phyloP scores from a whole-genome alignment of 2,797 vertebrate genomes.

The Heliangelus exortis region DNA sequence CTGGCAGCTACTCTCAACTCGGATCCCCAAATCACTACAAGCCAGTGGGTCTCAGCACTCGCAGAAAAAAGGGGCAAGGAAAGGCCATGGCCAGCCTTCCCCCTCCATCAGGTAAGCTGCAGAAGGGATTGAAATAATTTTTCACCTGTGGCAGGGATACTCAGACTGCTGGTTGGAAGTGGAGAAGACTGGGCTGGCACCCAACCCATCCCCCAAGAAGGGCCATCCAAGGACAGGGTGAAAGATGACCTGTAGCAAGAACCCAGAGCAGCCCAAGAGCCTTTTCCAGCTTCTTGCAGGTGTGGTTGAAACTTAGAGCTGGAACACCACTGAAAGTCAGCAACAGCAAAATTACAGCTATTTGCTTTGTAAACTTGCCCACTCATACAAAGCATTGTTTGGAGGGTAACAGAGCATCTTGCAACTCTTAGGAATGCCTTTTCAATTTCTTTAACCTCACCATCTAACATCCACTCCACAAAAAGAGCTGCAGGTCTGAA shows the following conservation, averaged over 20 bases:
- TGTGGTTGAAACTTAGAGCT: not conserved
- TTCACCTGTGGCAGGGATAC: accelerated
- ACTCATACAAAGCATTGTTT: not conserved
- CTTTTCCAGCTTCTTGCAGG: not conserved
- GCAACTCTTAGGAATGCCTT: not conserved
- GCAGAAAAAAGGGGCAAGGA: not conserved
- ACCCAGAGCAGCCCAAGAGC: not conserved
- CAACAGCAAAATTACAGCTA: not conserved
- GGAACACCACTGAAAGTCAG: not conserved
- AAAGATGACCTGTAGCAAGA: not conserved
- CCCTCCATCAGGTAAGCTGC: not conserved
- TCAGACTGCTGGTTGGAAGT: not conserved
- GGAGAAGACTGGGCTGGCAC: not conserved
- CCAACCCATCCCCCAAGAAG: not conserved
- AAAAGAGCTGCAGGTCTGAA: not conserved
- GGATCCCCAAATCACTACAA: not conserved
- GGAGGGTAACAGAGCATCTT: not conserved
- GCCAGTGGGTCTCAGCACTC: not conserved
- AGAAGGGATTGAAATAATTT: not conserved
- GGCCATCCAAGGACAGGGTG: not conserved
- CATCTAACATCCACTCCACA: not conserved
- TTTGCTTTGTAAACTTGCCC: not conserved
- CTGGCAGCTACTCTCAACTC: not conserved
- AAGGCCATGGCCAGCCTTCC: not conserved
- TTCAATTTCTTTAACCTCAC: not conserved